These are phyloP conservation scores for Brachycybe producta DNA, from an alignment of 2,888 invertebrate genomes.

Conservation along the genomic window DNA sequence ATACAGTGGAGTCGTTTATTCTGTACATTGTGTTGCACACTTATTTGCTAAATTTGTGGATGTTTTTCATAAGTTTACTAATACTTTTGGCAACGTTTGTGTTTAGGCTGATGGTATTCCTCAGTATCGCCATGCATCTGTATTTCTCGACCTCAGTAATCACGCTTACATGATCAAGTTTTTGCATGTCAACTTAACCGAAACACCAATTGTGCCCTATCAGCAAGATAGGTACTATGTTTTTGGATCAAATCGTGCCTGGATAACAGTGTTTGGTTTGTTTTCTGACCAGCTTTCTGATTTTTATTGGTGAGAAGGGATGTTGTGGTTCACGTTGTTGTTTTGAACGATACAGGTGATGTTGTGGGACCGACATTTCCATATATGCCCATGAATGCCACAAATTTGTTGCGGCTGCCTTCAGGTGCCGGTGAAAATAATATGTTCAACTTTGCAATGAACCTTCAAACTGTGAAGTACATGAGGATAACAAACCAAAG, in stretches of 20 bases:
- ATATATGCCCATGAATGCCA: slow-evolving; percentile 37
- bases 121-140: slow-evolving; percentile 82
- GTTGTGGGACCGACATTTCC: slow-evolving; percentile 88
- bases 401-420: slow-evolving; percentile 33
- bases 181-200: slow-evolving; percentile 89
- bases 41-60: slow-evolving; percentile 12
- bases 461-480: slow-evolving; percentile 78
- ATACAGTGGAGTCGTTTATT: neutral
- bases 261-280: slow-evolving; percentile 35
- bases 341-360: slow-evolving; percentile 56
- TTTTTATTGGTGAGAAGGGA: neutral
- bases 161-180: slow-evolving; percentile 84
- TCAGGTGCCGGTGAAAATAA: slow-evolving; percentile 66
- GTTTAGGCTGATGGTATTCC: slow-evolving; percentile 72
- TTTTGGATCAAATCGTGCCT: slow-evolving; percentile 72
- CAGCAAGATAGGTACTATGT: slow-evolving; percentile 83
- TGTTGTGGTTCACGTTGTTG: neutral
- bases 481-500: slow-evolving; percentile 82
- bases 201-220: slow-evolving; percentile 82
- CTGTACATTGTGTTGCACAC: slow-evolving; percentile 5
- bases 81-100: slow-evolving; percentile 9
- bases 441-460: slow-evolving; percentile 91
- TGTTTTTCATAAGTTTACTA: neutral
- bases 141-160: slow-evolving; percentile 80
- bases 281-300: neutral